A percentile compares a stretch with the other conserved stretches of the same genome.
These are phyloP conservation scores for Frankliniella intonsa DNA, from an alignment of 2,888 invertebrate species.

Conservation along the genomic window DNA sequence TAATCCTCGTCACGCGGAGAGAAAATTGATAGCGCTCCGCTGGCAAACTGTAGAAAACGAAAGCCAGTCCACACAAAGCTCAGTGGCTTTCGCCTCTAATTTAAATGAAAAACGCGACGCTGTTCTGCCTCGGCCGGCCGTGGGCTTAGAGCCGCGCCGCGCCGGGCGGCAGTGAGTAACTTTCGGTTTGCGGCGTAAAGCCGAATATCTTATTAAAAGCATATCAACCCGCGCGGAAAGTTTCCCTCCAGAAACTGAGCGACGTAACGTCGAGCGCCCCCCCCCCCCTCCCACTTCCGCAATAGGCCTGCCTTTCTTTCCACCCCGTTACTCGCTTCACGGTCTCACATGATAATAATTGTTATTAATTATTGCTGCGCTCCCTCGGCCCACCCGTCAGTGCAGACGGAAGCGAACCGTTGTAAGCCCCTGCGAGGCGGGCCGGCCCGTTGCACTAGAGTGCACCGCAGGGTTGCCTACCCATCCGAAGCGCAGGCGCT, in stretches of 20 bases:
- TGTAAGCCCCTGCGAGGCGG: background rate
- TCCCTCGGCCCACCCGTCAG: too few relatives aligned
- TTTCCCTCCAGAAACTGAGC: background rate
- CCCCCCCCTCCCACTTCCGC: background rate
- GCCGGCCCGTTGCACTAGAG: background rate
- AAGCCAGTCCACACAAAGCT: too few relatives aligned
- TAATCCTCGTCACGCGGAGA: too few relatives aligned
- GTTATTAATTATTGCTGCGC: too few relatives aligned
- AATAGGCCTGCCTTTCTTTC: too few relatives aligned
- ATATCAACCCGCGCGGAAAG: slow-evolving; percentile 1
- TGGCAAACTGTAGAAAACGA: too few relatives aligned
- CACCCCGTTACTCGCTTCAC: too few relatives aligned
- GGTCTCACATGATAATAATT: too few relatives aligned
- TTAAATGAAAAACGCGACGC: background rate
- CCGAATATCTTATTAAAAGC: slow-evolving; percentile 6
- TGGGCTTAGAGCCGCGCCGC: background rate
- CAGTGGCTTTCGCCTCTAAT: background rate
- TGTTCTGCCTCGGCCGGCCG: background rate
- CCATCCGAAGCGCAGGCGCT: background rate
- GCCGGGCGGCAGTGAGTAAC: background rate
- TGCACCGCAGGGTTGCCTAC: background rate
- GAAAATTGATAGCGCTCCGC: too few relatives aligned
- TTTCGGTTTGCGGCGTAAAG: background rate
- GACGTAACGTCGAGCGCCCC: background rate
- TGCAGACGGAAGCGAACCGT: too few relatives aligned